phyloP scores from a whole-genome alignment of 1,140 invertebrate genomes.

The Harlomillsia oculata region DNA sequence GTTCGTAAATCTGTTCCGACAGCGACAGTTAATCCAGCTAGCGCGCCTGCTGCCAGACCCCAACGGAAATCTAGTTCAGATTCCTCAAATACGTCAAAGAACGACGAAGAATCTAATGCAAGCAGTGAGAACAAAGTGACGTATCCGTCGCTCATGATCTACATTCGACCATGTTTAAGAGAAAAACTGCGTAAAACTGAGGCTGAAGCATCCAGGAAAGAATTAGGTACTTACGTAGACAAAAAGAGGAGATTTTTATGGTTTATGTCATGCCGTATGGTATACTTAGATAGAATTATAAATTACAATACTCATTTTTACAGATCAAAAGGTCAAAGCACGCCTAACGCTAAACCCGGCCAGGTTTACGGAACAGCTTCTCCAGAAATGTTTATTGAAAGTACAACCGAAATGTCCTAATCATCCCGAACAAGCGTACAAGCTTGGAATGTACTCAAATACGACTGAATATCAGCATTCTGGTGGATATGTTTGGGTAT shows the following conservation, averaged over 20 bases:
- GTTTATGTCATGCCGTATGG: neutral
- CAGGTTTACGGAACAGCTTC: conserved; percentile 78
- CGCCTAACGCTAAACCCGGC: conserved; percentile 65
- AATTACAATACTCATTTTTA: conserved; percentile 21
- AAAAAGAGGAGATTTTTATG: conserved; percentile 1
- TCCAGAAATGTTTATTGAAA: conserved; percentile 66
- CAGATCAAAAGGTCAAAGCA: conserved; percentile 63
- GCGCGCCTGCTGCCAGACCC: too few species aligned
- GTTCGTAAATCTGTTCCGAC: too few species aligned
- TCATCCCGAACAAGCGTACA: conserved; percentile 54
- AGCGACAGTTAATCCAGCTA: too few species aligned
- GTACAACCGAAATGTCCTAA: conserved; percentile 63
- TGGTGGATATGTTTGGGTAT: conserved; percentile 81
- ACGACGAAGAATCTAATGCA: too few species aligned
- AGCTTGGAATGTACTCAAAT: conserved; percentile 61
- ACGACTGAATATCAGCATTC: conserved; percentile 70
- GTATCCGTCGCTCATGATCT: conserved; percentile 69
- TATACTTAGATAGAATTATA: neutral
- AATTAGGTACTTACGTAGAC: conserved; percentile 40
- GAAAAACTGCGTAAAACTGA: conserved; percentile 45
- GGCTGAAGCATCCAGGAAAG: conserved; percentile 42
- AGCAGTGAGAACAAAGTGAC: too few species aligned
- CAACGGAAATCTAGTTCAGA: too few species aligned
- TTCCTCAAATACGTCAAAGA: too few species aligned
- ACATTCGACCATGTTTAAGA: conserved; percentile 62